Evolutionary conservation across 2,797 vertebrate species (phyloP).

Genomic region (Syndactyla subalaris): DNA sequence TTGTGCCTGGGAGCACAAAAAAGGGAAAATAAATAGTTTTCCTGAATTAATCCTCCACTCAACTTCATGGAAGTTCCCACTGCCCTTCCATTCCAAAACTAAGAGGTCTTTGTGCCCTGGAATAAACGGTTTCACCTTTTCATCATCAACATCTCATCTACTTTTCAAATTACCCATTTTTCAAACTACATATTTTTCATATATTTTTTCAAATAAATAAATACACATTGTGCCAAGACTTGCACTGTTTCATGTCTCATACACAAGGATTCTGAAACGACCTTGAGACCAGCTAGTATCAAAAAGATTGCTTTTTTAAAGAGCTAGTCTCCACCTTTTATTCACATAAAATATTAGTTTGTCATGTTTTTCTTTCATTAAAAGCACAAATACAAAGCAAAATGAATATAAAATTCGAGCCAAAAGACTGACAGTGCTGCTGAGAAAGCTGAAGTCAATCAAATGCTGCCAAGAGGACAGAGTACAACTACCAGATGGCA

Average conservation of each 20-base stretch:
- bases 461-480: conserved; percentile 12
- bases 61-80: not conserved
- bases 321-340: not conserved
- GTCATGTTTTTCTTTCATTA: not conserved
- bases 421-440: not conserved
- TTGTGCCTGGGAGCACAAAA: not conserved
- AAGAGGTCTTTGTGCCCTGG: not conserved
- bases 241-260: not conserved
- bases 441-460: conserved; percentile 8
- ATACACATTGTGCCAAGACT: not conserved
- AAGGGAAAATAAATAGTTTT: not conserved
- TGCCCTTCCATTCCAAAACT: not conserved
- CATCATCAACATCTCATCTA: not conserved
- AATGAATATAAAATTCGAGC: not conserved
- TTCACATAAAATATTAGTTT: not conserved
- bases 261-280: not conserved
- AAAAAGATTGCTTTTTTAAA: not conserved
- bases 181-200: not conserved
- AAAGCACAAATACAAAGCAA: not conserved
- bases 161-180: not conserved
- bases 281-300: not conserved
- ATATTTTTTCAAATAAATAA: not conserved
- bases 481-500: conserved; percentile 59
- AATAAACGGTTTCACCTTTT: not conserved
- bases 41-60: not conserved